Evolutionary conservation across 2,888 invertebrate species (phyloP).

Genomic region (Sesamia inferens): DNA sequence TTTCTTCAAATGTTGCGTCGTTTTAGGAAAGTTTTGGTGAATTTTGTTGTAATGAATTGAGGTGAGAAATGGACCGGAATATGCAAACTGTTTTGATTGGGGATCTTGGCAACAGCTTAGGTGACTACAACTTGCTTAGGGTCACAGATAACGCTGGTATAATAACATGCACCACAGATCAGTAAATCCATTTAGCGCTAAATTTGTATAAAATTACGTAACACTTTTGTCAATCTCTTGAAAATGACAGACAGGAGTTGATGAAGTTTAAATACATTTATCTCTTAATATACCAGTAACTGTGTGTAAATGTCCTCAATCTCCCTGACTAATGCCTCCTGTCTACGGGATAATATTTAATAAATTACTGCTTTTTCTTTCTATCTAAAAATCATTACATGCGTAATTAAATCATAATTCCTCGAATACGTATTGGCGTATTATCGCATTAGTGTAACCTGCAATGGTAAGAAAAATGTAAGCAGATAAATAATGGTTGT

Average conservation of each 20-base stretch:
- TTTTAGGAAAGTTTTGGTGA: slow-evolving; percentile 28
- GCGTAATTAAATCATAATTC: too few relatives aligned
- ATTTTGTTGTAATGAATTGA: slow-evolving; percentile 39
- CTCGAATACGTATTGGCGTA: too few relatives aligned
- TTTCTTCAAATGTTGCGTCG: slow-evolving; percentile 19
- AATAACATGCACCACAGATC: neutral
- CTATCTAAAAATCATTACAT: neutral
- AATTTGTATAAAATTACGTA: neutral
- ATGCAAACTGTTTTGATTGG: slow-evolving; percentile 34
- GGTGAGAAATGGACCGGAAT: slow-evolving; percentile 11
- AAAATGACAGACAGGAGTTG: neutral
- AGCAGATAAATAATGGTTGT: too few relatives aligned
- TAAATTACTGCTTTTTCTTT: too few relatives aligned
- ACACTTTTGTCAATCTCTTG: neutral
- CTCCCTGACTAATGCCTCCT: neutral
- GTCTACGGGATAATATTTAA: neutral
- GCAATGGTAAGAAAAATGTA: too few relatives aligned
- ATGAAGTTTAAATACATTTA: neutral
- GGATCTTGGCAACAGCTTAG: slow-evolving; percentile 40
- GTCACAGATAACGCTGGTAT: slow-evolving; percentile 24
- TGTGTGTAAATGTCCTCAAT: neutral
- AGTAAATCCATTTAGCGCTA: neutral
- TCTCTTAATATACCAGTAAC: too few relatives aligned
- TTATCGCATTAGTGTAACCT: too few relatives aligned
- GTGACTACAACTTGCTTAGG: slow-evolving; percentile 6